Evolutionary conservation across 2,113 vertebrate species (phyloP).

Genomic region (Ploceus nigricollis): DNA sequence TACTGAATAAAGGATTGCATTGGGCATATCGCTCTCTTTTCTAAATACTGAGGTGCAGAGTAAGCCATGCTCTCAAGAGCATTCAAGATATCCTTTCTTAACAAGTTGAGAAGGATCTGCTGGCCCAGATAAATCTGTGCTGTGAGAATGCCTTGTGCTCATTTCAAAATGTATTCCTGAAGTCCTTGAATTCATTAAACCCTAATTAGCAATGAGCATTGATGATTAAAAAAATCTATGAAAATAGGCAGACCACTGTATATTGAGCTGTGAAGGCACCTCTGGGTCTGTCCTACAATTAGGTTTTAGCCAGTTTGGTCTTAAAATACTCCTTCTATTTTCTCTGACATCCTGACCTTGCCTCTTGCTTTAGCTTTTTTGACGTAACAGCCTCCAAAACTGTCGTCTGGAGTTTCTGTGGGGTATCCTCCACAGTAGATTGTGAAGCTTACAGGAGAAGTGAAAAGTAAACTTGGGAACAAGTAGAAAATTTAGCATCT

Average conservation of each 20-base stretch:
- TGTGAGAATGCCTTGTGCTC: slow-evolving; percentile 50
- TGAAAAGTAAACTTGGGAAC: not conserved
- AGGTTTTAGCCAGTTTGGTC: slow-evolving; percentile 52
- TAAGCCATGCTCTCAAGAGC: slow-evolving; percentile 30
- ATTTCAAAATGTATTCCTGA: slow-evolving; percentile 63
- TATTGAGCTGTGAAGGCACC: slow-evolving; percentile 25
- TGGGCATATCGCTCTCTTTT: not conserved
- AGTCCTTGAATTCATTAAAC: slow-evolving; percentile 70
- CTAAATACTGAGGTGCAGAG: slow-evolving; percentile 15
- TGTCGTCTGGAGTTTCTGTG: not conserved
- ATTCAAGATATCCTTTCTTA: slow-evolving; percentile 17
- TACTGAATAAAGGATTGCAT: not conserved
- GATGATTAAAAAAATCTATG: slow-evolving; percentile 46
- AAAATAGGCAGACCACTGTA: slow-evolving; percentile 34
- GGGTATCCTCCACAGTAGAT: not conserved
- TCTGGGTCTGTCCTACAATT: slow-evolving; percentile 54
- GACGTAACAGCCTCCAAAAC: not conserved
- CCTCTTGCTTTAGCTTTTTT: slow-evolving; percentile 13
- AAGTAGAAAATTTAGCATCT: not conserved
- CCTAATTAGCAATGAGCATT: slow-evolving; percentile 62
- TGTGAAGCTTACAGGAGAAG: not conserved
- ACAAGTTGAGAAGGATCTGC: slow-evolving; percentile 53
- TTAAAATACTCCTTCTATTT: slow-evolving; percentile 62
- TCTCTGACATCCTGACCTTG: slow-evolving; percentile 29
- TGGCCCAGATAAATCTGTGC: slow-evolving; percentile 67